Evolutionary conservation across 2,888 invertebrate species (phyloP).

Genomic region (Marasmarcha lunaedactyla): DNA sequence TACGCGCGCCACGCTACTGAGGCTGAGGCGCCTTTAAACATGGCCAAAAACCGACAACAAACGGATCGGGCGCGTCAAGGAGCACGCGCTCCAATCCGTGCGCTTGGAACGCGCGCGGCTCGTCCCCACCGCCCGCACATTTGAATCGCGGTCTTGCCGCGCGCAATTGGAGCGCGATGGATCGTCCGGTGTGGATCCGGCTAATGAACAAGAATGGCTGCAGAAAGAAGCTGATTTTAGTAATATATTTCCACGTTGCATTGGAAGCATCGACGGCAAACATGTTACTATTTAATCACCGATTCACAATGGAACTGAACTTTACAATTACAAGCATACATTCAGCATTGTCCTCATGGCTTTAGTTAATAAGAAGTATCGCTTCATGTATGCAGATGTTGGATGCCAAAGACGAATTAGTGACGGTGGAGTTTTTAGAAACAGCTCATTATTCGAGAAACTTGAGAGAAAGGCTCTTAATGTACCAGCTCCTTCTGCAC

Average conservation of each 20-base stretch:
- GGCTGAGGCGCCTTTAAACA: too few relatives aligned
- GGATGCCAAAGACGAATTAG: conserved; percentile 8
- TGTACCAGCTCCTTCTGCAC: conserved; percentile 2
- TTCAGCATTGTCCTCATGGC: conserved; percentile 11
- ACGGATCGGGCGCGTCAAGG: too few relatives aligned
- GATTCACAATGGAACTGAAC: conserved; percentile 8
- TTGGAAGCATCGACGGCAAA: conserved; percentile 8
- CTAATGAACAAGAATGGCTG: conserved; percentile 9
- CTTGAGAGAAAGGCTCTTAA: conserved; percentile 4
- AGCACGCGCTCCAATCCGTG: too few relatives aligned
- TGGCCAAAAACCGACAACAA: too few relatives aligned
- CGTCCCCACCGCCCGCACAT: too few relatives aligned
- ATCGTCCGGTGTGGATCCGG: too few relatives aligned
- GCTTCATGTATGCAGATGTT: conserved; percentile 9
- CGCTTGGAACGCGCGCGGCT: too few relatives aligned
- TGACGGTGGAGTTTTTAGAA: conserved; percentile 8
- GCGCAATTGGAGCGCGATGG: too few relatives aligned
- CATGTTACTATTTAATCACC: conserved; percentile 8
- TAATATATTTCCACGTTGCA: conserved; percentile 8
- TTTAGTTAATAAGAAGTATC: conserved; percentile 9
- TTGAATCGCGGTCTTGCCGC: too few relatives aligned
- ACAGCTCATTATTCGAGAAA: conserved; percentile 8
- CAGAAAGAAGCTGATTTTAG: conserved; percentile 5
- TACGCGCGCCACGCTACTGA: too few relatives aligned
- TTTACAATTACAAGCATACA: conserved; percentile 8